These are phyloP conservation scores for Drosophila mulleri DNA, from an alignment of 2,888 invertebrate species.

Conservation along the genomic window DNA sequence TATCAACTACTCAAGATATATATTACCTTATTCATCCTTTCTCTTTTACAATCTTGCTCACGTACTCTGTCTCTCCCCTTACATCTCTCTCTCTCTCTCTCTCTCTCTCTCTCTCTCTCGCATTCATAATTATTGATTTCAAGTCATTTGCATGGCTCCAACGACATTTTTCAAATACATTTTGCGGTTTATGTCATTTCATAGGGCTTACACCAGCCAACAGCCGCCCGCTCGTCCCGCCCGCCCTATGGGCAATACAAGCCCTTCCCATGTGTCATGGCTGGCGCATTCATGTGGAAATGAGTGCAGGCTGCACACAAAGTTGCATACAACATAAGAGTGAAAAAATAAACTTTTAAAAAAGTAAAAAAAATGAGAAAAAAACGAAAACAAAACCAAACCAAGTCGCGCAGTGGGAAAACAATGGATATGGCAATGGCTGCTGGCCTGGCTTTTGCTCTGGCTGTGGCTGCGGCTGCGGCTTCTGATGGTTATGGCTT, in stretches of 20 bases:
- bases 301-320: slow-evolving; percentile 74
- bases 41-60: not conserved
- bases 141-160: slow-evolving; percentile 51
- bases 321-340: slow-evolving; percentile 63
- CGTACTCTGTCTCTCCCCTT: accelerated
- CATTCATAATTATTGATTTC: slow-evolving; percentile 50
- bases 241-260: slow-evolving; percentile 13
- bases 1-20: not conserved
- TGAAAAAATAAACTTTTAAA: slow-evolving; percentile 16
- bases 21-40: not conserved
- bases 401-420: slow-evolving; percentile 65
- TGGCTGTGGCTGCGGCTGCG: slow-evolving; percentile 26
- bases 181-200: slow-evolving; percentile 68
- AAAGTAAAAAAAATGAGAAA: not conserved
- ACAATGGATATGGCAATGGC: slow-evolving; percentile 59
- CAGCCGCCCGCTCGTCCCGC: not conserved
- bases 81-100: too few species aligned
- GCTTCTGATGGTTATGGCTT: slow-evolving; percentile 58
- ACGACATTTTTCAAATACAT: slow-evolving; percentile 49
- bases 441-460: slow-evolving; percentile 54
- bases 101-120: not conserved
- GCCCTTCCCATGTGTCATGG: slow-evolving; percentile 22
- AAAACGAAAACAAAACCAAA: slow-evolving; percentile 48
- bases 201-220: slow-evolving; percentile 20
- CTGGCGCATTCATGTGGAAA: slow-evolving; percentile 76